A percentile compares a stretch with the other conserved stretches of the same genome.
Evolutionary conservation across 2,113 vertebrate species (phyloP).

Genomic region (Cyrtonyx montezumae): DNA sequence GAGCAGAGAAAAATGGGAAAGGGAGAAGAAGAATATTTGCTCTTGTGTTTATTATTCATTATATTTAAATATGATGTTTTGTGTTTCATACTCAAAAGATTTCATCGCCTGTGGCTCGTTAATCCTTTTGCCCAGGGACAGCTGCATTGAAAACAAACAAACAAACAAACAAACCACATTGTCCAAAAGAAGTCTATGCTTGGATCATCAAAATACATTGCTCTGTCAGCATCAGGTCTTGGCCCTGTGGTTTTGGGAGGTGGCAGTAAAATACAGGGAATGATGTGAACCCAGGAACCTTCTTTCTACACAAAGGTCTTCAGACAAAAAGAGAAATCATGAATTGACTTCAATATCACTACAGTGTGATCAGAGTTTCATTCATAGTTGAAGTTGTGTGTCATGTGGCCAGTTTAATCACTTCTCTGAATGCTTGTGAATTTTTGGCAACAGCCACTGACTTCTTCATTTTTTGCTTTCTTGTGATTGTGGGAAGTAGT

Average conservation of each 20-base stretch:
- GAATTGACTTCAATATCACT: not conserved
- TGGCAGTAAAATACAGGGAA: not conserved
- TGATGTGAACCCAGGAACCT: not conserved
- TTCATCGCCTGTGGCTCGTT: not conserved
- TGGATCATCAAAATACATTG: fast-evolving
- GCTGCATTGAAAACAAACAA: not conserved
- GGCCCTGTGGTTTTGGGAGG: not conserved
- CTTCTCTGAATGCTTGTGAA: not conserved
- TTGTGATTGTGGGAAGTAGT: not conserved
- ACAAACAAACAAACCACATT: not conserved
- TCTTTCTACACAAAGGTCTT: not conserved
- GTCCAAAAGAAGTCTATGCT: not conserved
- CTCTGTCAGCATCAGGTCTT: not conserved
- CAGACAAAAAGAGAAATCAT: not conserved
- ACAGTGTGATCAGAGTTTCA: not conserved
- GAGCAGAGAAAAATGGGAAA: not conserved
- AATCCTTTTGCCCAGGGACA: not conserved
- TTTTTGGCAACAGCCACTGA: fast-evolving
- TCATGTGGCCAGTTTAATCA: not conserved
- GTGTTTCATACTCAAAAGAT: slow-evolving; percentile 3
- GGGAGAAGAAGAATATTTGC: not conserved
- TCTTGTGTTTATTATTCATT: slow-evolving; percentile 32
- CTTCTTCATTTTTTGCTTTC: not conserved
- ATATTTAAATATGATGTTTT: slow-evolving; percentile 49
- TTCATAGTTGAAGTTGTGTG: not conserved